These are phyloP conservation scores for Odocoileus virginianus DNA, from an alignment of 2,113 vertebrate species.

Conservation along the genomic window DNA sequence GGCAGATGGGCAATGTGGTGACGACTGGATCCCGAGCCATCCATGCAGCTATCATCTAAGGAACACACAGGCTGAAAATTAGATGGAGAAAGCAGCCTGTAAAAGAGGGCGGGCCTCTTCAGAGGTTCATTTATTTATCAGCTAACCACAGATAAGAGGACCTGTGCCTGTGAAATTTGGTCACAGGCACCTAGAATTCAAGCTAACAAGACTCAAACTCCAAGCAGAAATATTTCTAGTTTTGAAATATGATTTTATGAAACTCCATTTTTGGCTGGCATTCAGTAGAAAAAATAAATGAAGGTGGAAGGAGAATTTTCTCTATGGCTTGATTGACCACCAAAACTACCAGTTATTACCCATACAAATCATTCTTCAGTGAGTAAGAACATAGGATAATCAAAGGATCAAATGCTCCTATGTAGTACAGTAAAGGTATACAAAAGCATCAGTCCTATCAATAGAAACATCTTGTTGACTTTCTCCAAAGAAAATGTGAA, in stretches of 20 bases:
- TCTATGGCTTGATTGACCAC: not conserved
- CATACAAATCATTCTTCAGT: not conserved
- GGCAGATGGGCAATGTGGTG: not conserved
- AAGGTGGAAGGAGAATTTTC: not conserved
- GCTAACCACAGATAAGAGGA: not conserved
- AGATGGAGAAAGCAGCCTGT: not conserved
- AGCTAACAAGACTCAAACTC: not conserved
- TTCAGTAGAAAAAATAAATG: not conserved
- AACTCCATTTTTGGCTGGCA: not conserved
- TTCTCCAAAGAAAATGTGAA: conserved; percentile 19
- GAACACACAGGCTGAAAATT: not conserved
- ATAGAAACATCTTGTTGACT: not conserved
- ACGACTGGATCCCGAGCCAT: not conserved
- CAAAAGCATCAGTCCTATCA: not conserved
- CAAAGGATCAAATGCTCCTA: not conserved
- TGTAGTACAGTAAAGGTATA: not conserved
- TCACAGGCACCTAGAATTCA: not conserved
- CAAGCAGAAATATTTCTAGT: not conserved
- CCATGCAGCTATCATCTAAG: not conserved
- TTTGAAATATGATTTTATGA: not conserved
- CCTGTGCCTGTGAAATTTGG: not conserved
- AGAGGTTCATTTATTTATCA: not conserved
- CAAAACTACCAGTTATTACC: not conserved
- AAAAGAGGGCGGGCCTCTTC: not conserved
- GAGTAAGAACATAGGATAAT: not conserved